Evolutionary conservation across 2,113 vertebrate species (phyloP).

Genomic region (Callospermophilus lateralis): DNA sequence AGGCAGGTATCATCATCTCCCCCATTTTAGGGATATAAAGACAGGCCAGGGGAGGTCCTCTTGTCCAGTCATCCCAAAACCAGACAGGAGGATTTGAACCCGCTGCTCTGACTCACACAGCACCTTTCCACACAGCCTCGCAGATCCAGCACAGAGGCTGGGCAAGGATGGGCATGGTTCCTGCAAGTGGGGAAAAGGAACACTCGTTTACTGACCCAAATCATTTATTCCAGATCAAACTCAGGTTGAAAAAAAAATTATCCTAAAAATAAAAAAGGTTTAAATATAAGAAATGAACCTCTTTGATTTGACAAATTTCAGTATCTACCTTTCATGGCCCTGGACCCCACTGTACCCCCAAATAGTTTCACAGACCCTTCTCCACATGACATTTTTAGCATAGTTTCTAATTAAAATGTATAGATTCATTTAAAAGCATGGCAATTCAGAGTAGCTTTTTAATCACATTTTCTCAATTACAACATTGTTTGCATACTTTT

Average conservation of each 20-base stretch:
- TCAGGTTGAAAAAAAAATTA: neutral
- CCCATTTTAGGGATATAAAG: neutral
- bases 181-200: neutral
- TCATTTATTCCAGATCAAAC: neutral
- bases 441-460: neutral
- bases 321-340: neutral
- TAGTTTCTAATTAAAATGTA: neutral
- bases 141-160: neutral
- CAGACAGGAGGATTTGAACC: neutral
- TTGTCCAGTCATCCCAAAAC: neutral
- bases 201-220: neutral
- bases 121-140: neutral
- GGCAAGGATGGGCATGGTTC: rapidly evolving
- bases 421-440: neutral
- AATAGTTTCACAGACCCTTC: neutral
- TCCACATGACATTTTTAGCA: neutral
- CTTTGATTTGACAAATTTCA: neutral
- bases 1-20: neutral
- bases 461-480: neutral
- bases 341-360: no score
- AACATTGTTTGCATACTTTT: neutral
- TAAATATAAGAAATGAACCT: neutral
- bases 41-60: neutral
- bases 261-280: neutral
- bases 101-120: neutral